These are phyloP conservation scores for Hypomecis punctinalis DNA, from an alignment of 2,888 invertebrate genomes.

Conservation along the genomic window DNA sequence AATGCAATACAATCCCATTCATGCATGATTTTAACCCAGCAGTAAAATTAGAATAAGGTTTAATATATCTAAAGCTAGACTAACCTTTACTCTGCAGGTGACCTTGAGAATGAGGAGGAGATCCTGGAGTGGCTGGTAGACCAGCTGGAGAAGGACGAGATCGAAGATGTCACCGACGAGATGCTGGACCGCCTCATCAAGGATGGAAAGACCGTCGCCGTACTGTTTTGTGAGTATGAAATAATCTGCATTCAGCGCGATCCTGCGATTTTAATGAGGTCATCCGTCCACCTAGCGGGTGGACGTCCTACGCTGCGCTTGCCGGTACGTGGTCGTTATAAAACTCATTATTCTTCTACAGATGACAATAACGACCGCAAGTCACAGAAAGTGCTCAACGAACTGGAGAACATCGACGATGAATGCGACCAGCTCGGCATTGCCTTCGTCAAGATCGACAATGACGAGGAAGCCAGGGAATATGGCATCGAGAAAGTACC, in stretches of 20 bases:
- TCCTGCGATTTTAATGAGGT: no score
- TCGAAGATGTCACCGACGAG: slow-evolving; percentile 97
- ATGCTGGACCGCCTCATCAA: slow-evolving; percentile 96
- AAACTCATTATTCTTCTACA: slow-evolving; percentile 62
- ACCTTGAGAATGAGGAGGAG: slow-evolving; percentile 94
- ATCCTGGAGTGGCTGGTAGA: slow-evolving; percentile 94
- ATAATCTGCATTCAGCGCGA: no score
- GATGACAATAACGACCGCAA: slow-evolving; percentile 96
- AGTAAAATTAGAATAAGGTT: no score
- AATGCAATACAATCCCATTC: no score
- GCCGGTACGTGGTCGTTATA: no score
- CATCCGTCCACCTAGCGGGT: no score
- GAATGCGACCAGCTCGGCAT: slow-evolving; percentile 95
- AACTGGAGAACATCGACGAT: slow-evolving; percentile 97
- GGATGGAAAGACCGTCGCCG: slow-evolving; percentile 95
- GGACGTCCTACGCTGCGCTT: no score
- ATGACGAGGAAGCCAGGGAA: slow-evolving; percentile 94
- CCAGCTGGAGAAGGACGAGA: slow-evolving; percentile 96
- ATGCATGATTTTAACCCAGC: no score
- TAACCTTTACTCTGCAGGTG: slow-evolving; percentile 82
- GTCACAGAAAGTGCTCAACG: slow-evolving; percentile 93
- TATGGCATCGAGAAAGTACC: slow-evolving; percentile 96
- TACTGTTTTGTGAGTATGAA: slow-evolving; percentile 92
- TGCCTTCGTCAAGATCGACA: slow-evolving; percentile 96
- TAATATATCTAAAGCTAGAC: no score